These are phyloP conservation scores for Megalops cyprinoides DNA, from an alignment of 2,797 vertebrate species.

Conservation along the genomic window DNA sequence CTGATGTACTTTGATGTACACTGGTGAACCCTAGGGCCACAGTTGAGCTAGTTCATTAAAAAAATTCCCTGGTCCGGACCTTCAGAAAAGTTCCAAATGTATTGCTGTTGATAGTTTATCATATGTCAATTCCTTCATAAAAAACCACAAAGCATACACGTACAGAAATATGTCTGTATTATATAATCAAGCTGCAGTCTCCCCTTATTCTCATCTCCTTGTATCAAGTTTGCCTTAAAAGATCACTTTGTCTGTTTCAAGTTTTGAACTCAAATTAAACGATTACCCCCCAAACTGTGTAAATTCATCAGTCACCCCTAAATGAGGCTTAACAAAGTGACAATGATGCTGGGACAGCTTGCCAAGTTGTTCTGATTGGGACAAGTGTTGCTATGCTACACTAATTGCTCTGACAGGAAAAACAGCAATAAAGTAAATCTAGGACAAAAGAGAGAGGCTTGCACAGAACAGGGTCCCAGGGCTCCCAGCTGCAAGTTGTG, in stretches of 20 bases:
- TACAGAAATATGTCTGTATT: not conserved
- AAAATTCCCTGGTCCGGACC: not conserved
- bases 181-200: not conserved
- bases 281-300: not conserved
- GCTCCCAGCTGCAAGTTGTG: not conserved
- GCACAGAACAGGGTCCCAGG: too few relatives aligned
- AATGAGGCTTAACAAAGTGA: too few relatives aligned
- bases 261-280: too few relatives aligned
- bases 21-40: too few relatives aligned
- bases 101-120: not conserved
- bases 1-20: too few relatives aligned
- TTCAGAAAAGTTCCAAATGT: not conserved
- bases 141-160: too few relatives aligned
- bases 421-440: not conserved
- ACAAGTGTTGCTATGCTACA: constrained; percentile 7
- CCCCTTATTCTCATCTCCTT: not conserved
- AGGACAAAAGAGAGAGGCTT: not conserved
- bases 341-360: not conserved
- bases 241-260: too few relatives aligned
- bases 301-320: too few relatives aligned
- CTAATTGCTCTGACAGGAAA: not conserved
- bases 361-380: not conserved
- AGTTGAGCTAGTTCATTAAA: too few relatives aligned
- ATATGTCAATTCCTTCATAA: not conserved
- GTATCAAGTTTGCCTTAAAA: too few relatives aligned